Conservation (phyloP, 2,888 invertebrate genomes). For the Pristionchus arcanus region DNA sequence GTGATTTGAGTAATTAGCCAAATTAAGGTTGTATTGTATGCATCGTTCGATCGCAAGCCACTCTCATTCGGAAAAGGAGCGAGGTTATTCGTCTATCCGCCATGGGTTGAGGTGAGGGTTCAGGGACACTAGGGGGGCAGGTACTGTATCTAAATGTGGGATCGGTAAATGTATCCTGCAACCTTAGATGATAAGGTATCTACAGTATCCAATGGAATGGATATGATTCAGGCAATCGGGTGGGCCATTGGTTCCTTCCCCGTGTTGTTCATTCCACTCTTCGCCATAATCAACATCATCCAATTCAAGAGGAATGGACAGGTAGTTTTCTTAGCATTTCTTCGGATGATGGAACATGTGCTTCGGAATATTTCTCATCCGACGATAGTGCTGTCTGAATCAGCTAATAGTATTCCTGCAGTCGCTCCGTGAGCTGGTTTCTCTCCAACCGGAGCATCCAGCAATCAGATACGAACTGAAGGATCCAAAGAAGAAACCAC, state of each 20-base stretch:
- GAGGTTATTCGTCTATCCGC: neutral
- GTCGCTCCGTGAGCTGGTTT: slow-evolving; percentile 28
- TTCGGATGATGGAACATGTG: too few species aligned
- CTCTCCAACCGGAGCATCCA: slow-evolving; percentile 47
- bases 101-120: slow-evolving; percentile 29
- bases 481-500: neutral
- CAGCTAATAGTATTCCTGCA: neutral
- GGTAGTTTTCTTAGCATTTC: neutral
- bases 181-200: neutral
- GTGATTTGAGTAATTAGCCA: neutral
- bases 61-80: slow-evolving; percentile 48
- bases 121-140: neutral
- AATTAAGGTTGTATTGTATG: slow-evolving; percentile 29
- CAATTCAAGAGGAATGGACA: slow-evolving; percentile 42
- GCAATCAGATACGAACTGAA: slow-evolving; percentile 37
- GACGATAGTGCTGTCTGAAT: too few species aligned
- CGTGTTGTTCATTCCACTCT: slow-evolving; percentile 34
- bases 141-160: too few species aligned
- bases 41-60: slow-evolving; percentile 5
- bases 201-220: neutral
- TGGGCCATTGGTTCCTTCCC: slow-evolving; percentile 25
- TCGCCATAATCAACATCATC: slow-evolving; percentile 34
- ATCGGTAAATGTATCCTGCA: too few species aligned
- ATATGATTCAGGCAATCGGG: neutral
- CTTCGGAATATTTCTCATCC: too few species aligned